Evolutionary conservation across 1,140 invertebrate species (phyloP).

Genomic region (Lasioglossum albipes): DNA sequence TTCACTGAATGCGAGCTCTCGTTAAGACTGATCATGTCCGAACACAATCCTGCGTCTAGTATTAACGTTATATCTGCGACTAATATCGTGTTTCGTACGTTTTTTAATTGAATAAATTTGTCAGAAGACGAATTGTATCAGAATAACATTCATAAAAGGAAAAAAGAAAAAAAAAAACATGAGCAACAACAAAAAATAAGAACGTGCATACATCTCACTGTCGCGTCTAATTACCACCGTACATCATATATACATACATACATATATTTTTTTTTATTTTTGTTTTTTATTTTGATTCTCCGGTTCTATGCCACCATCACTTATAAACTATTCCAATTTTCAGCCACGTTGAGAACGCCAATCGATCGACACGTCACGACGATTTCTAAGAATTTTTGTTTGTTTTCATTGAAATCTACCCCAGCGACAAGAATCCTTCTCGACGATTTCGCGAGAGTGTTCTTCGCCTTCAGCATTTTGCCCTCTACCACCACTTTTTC

Average conservation of each 20-base stretch:
- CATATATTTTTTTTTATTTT: not conserved
- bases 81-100: slow-evolving; percentile 34
- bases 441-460: slow-evolving; percentile 19
- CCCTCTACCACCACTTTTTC: not conserved
- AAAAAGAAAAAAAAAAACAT: not conserved
- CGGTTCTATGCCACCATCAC: not conserved
- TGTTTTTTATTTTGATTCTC: slow-evolving; percentile 3
- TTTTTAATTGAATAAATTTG: slow-evolving; percentile 54
- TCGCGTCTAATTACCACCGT: not conserved
- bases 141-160: slow-evolving; percentile 10
- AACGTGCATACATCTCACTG: slow-evolving; percentile 16
- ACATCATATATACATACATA: too few species aligned
- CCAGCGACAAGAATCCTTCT: slow-evolving; percentile 27
- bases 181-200: not conserved
- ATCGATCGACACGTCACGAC: not conserved
- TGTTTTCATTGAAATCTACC: not conserved
- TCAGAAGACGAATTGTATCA: slow-evolving; percentile 43
- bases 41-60: slow-evolving; percentile 29
- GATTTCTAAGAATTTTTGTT: not conserved
- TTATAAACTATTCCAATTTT: slow-evolving; percentile 16
- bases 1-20: slow-evolving; percentile 21
- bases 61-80: slow-evolving; percentile 34
- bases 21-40: slow-evolving; percentile 57
- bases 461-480: slow-evolving; percentile 28
- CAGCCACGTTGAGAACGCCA: slow-evolving; percentile 4